These are phyloP conservation scores for Silurus meridionalis DNA, from an alignment of 2,113 vertebrate species.

Conservation along the genomic window DNA sequence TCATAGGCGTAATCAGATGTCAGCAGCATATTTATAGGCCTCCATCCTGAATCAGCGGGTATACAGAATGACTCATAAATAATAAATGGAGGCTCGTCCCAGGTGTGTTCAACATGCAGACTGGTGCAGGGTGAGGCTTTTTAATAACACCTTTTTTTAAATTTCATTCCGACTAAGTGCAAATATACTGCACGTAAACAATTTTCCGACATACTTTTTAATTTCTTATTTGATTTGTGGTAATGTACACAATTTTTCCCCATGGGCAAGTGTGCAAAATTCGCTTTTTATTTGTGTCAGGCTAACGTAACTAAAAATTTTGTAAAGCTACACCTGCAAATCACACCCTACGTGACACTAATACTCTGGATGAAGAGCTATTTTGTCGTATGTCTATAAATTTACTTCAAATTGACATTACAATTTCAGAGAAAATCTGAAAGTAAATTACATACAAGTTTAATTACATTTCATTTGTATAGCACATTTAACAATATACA, in stretches of 20 bases:
- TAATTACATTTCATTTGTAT: not conserved
- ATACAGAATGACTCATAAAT: constrained; percentile 33
- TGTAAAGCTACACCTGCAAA: not conserved
- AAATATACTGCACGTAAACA: not conserved
- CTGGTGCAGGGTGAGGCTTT: constrained; percentile 27
- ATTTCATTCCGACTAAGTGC: not conserved
- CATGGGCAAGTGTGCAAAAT: not conserved
- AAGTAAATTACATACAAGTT: not conserved
- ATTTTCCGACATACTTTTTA: not conserved
- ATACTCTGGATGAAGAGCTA: not conserved
- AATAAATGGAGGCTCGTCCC: constrained; percentile 25
- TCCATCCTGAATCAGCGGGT: constrained; percentile 31
- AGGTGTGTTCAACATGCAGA: constrained; percentile 53
- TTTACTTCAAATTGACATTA: not conserved
- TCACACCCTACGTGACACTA: not conserved
- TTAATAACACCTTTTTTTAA: constrained; percentile 26
- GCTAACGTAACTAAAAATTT: not conserved
- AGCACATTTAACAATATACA: not conserved
- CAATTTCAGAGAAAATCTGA: not conserved
- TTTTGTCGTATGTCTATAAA: not conserved
- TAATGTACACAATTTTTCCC: not conserved
- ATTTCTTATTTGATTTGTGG: constrained; percentile 28
- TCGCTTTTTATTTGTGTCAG: not conserved
- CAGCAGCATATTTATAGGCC: constrained; percentile 5
- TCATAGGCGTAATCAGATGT: constrained; percentile 20